Conservation (phyloP, 2,888 invertebrate genomes). For the Caenorhabditis drosophilae region DNA sequence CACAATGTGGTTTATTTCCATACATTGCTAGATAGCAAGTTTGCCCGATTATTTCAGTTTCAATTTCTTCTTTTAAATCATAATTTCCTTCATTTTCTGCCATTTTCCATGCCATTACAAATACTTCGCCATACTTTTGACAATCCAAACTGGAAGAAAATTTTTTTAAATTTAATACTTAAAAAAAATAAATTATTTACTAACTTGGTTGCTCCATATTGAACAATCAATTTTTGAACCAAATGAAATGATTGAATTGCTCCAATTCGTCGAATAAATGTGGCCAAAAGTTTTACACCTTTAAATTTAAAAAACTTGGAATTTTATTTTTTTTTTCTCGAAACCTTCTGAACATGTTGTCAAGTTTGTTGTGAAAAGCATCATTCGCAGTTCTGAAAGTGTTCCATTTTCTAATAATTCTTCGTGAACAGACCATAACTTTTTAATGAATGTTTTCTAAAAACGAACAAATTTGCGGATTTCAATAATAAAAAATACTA, state of each 20-base stretch:
- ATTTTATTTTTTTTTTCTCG: too few relatives aligned
- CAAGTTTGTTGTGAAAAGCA: slow-evolving; percentile 17
- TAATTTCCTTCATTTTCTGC: slow-evolving; percentile 14
- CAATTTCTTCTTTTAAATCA: slow-evolving; percentile 22
- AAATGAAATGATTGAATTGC: slow-evolving; percentile 6
- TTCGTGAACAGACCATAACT: slow-evolving; percentile 25
- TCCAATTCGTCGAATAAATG: slow-evolving; percentile 25
- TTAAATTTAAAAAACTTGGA: too few relatives aligned
- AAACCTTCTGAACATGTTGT: slow-evolving; percentile 19
- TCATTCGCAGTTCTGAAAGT: slow-evolving; percentile 11
- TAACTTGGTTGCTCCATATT: slow-evolving; percentile 16
- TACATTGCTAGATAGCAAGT: slow-evolving; percentile 15
- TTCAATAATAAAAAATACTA: background rate
- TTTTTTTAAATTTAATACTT: background rate
- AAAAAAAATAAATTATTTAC: background rate
- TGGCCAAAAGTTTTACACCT: slow-evolving; percentile 19
- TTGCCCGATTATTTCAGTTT: slow-evolving; percentile 8
- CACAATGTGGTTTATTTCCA: slow-evolving; percentile 6
- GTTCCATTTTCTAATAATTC: slow-evolving; percentile 15
- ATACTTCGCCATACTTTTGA: slow-evolving; percentile 25
- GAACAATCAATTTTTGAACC: slow-evolving; percentile 16
- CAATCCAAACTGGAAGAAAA: slow-evolving; percentile 14
- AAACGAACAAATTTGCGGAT: background rate
- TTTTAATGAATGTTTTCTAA: slow-evolving; percentile 30
- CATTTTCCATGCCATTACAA: slow-evolving; percentile 14